phyloP scores from a whole-genome alignment of 2,888 invertebrate genomes.

The Microlaimidae sp. region DNA sequence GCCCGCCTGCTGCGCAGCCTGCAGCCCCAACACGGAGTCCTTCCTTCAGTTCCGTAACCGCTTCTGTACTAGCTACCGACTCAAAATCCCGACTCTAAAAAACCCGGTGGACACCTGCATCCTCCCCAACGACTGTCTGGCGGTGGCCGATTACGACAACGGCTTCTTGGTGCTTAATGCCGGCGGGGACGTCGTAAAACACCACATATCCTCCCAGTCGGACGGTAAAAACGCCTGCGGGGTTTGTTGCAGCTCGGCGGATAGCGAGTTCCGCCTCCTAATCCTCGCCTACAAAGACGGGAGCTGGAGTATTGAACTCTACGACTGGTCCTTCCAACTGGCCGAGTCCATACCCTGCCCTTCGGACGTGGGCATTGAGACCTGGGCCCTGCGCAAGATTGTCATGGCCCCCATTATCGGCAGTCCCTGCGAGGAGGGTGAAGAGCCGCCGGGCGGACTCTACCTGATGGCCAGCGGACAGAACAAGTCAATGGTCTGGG shows the following conservation, averaged over 20 bases:
- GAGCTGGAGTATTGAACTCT: slow-evolving; percentile 11
- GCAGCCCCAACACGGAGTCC: background rate
- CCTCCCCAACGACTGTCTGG: slow-evolving; percentile 14
- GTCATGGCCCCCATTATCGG: background rate
- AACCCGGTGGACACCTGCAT: slow-evolving; percentile 14
- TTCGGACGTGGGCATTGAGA: slow-evolving; percentile 12
- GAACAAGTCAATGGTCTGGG: slow-evolving; percentile 18
- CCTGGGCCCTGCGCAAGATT: slow-evolving; percentile 15
- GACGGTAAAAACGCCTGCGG: slow-evolving; percentile 15
- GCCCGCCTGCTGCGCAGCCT: background rate
- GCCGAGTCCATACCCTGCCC: slow-evolving; percentile 11
- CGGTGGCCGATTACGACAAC: slow-evolving; percentile 16
- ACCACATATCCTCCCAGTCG: background rate
- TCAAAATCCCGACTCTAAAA: slow-evolving; percentile 8
- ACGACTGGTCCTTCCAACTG: slow-evolving; percentile 5
- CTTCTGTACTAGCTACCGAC: background rate
- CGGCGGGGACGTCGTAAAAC: slow-evolving; percentile 11
- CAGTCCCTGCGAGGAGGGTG: background rate
- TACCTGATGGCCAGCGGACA: slow-evolving; percentile 21
- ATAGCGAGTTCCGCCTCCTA: background rate
- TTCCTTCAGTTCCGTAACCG: slow-evolving; percentile 6
- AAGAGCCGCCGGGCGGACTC: slow-evolving; percentile 5
- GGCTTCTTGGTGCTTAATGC: slow-evolving; percentile 12
- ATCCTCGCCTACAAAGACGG: slow-evolving; percentile 14
- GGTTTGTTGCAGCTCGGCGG: background rate